phyloP scores from a whole-genome alignment of 2,797 vertebrate species.

The Hoplostethus mediterraneus region DNA sequence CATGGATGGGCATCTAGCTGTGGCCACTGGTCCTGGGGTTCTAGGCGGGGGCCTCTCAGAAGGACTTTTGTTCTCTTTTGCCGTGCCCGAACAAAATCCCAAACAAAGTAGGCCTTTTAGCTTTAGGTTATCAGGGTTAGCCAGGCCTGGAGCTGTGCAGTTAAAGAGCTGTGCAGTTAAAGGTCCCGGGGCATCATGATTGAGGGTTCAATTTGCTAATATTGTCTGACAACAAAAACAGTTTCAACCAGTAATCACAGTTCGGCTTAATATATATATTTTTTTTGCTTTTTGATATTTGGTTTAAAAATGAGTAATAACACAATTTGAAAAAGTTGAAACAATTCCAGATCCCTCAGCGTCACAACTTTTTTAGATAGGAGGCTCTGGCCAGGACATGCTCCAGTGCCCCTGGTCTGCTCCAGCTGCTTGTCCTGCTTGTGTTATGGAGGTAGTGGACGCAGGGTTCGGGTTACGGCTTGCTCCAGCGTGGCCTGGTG shows the following conservation, averaged over 20 bases:
- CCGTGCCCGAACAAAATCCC: slow-evolving; percentile 81
- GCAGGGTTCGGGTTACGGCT: slow-evolving; percentile 79
- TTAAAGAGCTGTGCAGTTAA: slow-evolving; percentile 4
- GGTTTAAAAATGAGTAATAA: background rate
- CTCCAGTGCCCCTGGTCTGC: slow-evolving; percentile 36
- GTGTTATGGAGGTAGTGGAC: slow-evolving; percentile 86
- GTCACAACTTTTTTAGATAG: slow-evolving; percentile 30
- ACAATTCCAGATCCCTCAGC: background rate
- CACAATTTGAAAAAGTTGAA: no score
- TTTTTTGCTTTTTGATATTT: background rate
- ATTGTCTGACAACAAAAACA: background rate
- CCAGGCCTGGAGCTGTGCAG: slow-evolving; percentile 16
- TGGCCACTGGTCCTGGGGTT: slow-evolving; percentile 52
- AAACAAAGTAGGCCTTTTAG: slow-evolving; percentile 63
- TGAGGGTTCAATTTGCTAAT: background rate
- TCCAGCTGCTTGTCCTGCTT: slow-evolving; percentile 87
- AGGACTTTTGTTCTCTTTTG: slow-evolving; percentile 86
- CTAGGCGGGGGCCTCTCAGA: slow-evolving; percentile 71
- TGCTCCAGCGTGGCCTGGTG: slow-evolving; percentile 43
- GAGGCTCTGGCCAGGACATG: slow-evolving; percentile 44
- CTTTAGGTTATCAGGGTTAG: slow-evolving; percentile 11
- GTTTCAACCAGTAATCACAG: background rate
- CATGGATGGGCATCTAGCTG: slow-evolving; percentile 75
- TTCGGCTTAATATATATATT: background rate
- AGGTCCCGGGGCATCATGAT: background rate